Percentiles rank a stretch among this genome's conserved stretches.
phyloP scores from a whole-genome alignment of 2,797 vertebrate genomes.

The Phyllotis vaccarum region DNA sequence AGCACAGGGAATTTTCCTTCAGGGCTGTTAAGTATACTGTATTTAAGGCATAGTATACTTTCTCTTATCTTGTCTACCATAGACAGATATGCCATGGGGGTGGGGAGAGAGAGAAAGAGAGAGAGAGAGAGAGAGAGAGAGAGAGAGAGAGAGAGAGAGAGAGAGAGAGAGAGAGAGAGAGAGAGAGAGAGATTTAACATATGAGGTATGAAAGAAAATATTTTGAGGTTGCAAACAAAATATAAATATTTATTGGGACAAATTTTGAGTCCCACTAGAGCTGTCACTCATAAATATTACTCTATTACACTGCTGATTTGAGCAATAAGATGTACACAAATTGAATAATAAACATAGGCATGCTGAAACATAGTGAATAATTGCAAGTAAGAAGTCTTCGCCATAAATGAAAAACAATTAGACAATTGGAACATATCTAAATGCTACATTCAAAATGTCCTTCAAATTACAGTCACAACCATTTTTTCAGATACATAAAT shows the following conservation, averaged over 20 bases:
- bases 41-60: conserved; percentile 62
- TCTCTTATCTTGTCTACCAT: background rate
- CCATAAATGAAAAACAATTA: conserved; percentile 3
- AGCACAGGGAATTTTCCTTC: conserved; percentile 30
- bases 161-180: no score
- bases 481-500: background rate
- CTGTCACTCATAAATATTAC: conserved; percentile 45
- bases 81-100: background rate
- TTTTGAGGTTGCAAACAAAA: background rate
- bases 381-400: background rate
- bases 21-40: conserved; percentile 45
- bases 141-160: background rate
- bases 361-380: conserved; percentile 17
- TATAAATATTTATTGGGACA: conserved; percentile 36
- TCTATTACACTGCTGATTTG: background rate
- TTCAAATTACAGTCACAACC: background rate
- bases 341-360: background rate
- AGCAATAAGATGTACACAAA: conserved; percentile 26
- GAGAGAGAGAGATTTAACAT: no score
- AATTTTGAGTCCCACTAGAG: conserved; percentile 37
- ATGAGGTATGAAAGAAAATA: background rate
- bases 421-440: background rate
- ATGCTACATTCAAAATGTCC: background rate
- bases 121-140: no score
- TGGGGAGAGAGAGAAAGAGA: background rate